Evolutionary conservation across 2,888 invertebrate genomes (phyloP).

Genomic region (Tridacna gigas): DNA sequence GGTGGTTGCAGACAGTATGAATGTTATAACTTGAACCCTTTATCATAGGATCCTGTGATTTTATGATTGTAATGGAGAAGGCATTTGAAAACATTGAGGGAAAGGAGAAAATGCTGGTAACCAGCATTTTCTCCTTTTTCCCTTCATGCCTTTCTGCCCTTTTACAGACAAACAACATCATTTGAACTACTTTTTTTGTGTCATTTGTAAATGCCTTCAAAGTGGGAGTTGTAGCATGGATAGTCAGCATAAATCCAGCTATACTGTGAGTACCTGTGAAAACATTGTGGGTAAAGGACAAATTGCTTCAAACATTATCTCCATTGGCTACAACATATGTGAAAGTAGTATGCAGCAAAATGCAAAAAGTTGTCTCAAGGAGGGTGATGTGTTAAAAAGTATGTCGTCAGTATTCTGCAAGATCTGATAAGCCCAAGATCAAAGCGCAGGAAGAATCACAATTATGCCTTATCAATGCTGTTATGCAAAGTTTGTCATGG

Average conservation of each 20-base stretch:
- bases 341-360: background rate
- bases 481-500: constrained; percentile 62
- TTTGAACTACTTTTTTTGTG: too few species aligned
- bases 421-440: constrained; percentile 60
- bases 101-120: too few species aligned
- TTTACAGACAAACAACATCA: too few species aligned
- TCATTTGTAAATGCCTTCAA: too few species aligned
- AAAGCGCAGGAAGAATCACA: constrained; percentile 55
- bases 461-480: constrained; percentile 52
- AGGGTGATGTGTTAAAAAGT: constrained; percentile 22
- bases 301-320: background rate
- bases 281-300: background rate
- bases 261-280: background rate
- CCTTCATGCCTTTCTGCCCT: too few species aligned
- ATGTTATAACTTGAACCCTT: too few species aligned
- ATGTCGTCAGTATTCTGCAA: constrained; percentile 51
- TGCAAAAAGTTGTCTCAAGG: background rate
- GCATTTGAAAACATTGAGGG: too few species aligned
- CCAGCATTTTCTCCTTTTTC: too few species aligned
- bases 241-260: too few species aligned
- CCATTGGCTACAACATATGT: background rate
- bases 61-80: too few species aligned
- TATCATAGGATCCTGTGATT: too few species aligned
- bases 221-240: too few species aligned
- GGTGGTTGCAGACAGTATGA: background rate